Evolutionary conservation across 1,140 invertebrate genomes (phyloP), one percentile per base, ranked within the genome.

Genomic region (Euwallacea similis): DNA sequence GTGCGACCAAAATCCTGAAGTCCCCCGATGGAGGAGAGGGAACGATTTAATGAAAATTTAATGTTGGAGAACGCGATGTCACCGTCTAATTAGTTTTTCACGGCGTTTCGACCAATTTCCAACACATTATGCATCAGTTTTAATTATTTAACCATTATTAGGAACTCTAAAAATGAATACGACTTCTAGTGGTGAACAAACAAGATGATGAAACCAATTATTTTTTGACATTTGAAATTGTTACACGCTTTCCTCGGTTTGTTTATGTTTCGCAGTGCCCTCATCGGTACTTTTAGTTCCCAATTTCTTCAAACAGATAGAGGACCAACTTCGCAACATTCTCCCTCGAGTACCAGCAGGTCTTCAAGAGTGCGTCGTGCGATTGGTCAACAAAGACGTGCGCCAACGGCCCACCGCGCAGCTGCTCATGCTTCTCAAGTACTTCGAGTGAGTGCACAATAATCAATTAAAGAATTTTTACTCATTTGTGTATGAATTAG

Each of bases 341-440:
- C 82, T 96, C 72, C 88, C 90, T 7, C 85, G 88, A 73, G 87
- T 98, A 65, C 94, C 95, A 6, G 82, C 91, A 13, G 89, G 90
- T 2, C 85, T 98, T 15, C 94, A 95, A 79, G 95, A 98, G 82
- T 93, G 93, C 0, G 90, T 95, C 0, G 88, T 91, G 42, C 87
- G 93, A 73, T 87, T 97, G 70, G 85, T 97, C 42, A 90, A 89
- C 70, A 88, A 89, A 68, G 94, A 97, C 77, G 87, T 91, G 0
- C 87, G 90, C 69, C 88, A 91, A 69, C 84, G 96, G 75, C 95
- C 95, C 2, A 93, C 90, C 10, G 91, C 94, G 16, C 94, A 97
- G 81, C 85, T 95, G 60, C 86, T 97, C 66, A 90, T 92, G 10
- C 86, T 95, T 63, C 92, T 94, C 76, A 93, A 93, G 78, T 94